These are phyloP conservation scores for Enchytraeus crypticus DNA, from an alignment of 2,888 invertebrate species.

Conservation along the genomic window DNA sequence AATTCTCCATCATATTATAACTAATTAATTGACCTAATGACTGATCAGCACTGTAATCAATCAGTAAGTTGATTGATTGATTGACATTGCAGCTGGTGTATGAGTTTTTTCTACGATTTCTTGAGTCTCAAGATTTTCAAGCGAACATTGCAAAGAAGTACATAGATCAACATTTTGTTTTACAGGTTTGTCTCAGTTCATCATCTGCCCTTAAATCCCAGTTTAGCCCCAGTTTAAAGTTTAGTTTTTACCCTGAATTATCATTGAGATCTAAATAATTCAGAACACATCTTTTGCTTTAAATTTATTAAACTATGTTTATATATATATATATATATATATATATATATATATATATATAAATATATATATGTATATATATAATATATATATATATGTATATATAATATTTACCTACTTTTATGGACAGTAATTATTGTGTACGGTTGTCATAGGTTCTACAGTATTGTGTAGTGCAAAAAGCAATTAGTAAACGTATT, in stretches of 20 bases:
- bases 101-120: conserved; percentile 93
- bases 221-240: too few species aligned
- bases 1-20: too few species aligned
- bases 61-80: too few species aligned
- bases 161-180: conserved; percentile 97
- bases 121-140: conserved; percentile 97
- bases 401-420: too few species aligned
- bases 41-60: too few species aligned
- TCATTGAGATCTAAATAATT: background rate
- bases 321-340: background rate
- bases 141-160: conserved; percentile 83
- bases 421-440: too few species aligned
- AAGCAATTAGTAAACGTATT: too few species aligned
- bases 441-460: too few species aligned
- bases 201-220: too few species aligned
- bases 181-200: conserved; percentile 69
- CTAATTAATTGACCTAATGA: too few species aligned
- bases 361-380: background rate
- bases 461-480: too few species aligned
- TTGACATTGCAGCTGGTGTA: conserved; percentile 89
- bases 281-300: background rate
- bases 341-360: background rate
- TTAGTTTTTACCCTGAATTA: background rate
- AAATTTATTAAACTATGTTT: background rate
- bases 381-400: background rate